phyloP scores from a whole-genome alignment of 2,113 vertebrate genomes.

The Cyrtonyx montezumae region DNA sequence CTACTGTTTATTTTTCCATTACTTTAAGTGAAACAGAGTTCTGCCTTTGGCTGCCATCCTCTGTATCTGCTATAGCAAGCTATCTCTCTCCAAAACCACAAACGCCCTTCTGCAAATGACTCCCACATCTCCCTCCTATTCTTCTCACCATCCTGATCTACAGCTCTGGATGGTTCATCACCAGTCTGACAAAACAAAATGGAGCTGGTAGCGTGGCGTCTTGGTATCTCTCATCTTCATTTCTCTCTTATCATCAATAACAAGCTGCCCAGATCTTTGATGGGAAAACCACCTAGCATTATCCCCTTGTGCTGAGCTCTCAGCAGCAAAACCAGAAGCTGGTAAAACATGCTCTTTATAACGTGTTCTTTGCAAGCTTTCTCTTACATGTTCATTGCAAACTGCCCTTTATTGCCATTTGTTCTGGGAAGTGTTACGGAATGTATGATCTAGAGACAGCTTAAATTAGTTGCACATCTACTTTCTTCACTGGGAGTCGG shows the following conservation, averaged over 20 bases:
- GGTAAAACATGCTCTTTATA: constrained; percentile 36
- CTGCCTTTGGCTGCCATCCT: not conserved
- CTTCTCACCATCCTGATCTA: constrained; percentile 43
- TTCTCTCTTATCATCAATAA: constrained; percentile 47
- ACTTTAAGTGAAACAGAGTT: constrained; percentile 11
- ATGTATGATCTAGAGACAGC: not conserved
- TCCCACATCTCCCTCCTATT: constrained; percentile 22
- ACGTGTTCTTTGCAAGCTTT: not conserved
- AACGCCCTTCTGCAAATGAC: not conserved
- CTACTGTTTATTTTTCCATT: constrained; percentile 17
- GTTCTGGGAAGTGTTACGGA: not conserved
- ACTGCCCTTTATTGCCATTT: not conserved
- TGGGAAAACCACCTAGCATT: constrained; percentile 48
- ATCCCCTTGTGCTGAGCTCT: constrained; percentile 46
- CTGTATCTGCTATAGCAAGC: not conserved
- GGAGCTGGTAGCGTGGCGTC: constrained; percentile 30
- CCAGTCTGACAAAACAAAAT: constrained; percentile 51
- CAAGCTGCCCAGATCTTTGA: not conserved
- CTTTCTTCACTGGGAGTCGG: not conserved
- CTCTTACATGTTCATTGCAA: not conserved
- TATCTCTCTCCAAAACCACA: constrained; percentile 32
- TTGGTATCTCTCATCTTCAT: constrained; percentile 52
- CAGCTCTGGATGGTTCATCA: not conserved
- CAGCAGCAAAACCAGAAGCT: constrained; percentile 25
- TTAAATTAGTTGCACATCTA: not conserved